These are phyloP conservation scores for Neolamprologus variostigma DNA, from an alignment of 2,113 vertebrate genomes.

Conservation along the genomic window DNA sequence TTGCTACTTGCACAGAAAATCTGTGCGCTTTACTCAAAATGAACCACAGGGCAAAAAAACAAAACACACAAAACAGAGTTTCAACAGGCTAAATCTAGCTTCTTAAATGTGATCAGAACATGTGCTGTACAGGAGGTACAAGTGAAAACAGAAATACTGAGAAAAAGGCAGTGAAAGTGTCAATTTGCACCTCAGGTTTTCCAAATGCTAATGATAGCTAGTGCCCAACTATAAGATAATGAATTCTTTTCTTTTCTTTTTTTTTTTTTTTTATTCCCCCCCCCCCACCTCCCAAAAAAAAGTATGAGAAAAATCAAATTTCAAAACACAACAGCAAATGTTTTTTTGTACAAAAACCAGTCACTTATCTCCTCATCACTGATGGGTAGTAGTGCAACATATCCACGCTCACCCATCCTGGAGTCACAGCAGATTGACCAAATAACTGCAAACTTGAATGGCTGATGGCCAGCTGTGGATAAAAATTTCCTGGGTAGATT, in stretches of 20 bases:
- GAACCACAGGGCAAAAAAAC: not conserved
- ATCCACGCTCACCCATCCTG: not conserved
- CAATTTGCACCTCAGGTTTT: not conserved
- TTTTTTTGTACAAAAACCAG: not conserved
- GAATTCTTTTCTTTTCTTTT: rapidly evolving
- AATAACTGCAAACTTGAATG: not conserved
- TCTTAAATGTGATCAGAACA: not conserved
- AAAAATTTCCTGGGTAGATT: not conserved
- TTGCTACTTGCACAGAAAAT: not conserved
- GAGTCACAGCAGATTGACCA: not conserved
- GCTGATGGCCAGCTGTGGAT: not conserved
- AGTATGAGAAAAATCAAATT: not conserved
- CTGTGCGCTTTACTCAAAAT: not conserved
- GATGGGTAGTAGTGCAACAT: not conserved
- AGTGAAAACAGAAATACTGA: not conserved
- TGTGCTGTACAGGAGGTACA: not conserved
- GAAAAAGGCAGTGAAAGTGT: not conserved
- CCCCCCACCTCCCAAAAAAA: rapidly evolving
- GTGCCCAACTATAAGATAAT: not conserved
- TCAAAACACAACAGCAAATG: not conserved
- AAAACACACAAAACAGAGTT: not conserved
- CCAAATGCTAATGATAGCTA: not conserved
- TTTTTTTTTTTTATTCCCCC: not conserved
- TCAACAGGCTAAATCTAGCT: not conserved
- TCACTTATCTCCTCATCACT: not conserved